These are phyloP conservation scores for Stercorarius parasiticus DNA, from an alignment of 2,113 vertebrate genomes.

Conservation along the genomic window DNA sequence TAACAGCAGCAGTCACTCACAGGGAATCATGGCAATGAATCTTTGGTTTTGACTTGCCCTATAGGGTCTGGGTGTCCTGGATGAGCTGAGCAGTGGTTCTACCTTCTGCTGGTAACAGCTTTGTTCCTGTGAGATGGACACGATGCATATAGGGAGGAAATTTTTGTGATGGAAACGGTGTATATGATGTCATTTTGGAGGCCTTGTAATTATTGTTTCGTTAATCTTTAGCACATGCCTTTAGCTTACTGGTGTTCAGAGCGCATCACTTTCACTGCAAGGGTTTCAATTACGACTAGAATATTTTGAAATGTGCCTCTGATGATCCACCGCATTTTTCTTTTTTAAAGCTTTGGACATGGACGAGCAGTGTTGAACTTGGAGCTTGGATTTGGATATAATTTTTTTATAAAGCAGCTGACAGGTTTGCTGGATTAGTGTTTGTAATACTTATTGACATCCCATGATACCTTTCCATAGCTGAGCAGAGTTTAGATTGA, in stretches of 20 bases:
- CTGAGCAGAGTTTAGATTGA: conserved; percentile 72
- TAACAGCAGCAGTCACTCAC: neutral
- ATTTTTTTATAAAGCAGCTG: conserved; percentile 75
- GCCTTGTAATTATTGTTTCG: neutral
- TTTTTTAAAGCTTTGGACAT: conserved; percentile 55
- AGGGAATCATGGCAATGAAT: neutral
- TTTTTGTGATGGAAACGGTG: neutral
- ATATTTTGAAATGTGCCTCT: conserved; percentile 45
- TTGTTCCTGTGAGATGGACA: neutral
- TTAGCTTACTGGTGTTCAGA: neutral
- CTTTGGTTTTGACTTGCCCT: neutral
- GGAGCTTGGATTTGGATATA: conserved; percentile 71
- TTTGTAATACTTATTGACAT: conserved; percentile 74
- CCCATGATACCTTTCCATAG: conserved; percentile 75
- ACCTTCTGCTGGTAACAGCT: neutral
- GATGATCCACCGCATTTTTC: conserved; percentile 60
- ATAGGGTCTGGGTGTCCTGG: neutral
- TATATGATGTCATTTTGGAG: neutral
- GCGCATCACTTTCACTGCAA: neutral
- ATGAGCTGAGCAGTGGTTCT: neutral
- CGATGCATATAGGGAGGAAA: rapidly evolving
- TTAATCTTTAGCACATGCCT: neutral
- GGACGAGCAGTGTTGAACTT: conserved; percentile 72
- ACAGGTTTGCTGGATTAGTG: conserved; percentile 77
- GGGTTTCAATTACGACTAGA: conserved; percentile 18